Evolutionary conservation across 2,113 vertebrate species (phyloP).

Genomic region (Cygnus atratus): DNA sequence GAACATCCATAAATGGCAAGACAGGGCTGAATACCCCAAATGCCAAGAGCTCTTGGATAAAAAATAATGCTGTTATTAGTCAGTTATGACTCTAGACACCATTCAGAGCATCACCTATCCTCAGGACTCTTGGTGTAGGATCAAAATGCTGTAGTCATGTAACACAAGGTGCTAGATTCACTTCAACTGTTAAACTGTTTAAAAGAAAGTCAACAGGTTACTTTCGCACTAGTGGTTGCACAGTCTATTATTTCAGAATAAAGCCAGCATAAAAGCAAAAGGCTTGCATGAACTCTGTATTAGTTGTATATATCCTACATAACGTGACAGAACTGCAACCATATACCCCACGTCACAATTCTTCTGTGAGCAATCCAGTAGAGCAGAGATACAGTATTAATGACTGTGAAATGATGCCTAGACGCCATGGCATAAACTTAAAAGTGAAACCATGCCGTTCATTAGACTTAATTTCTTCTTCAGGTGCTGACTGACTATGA

Average conservation of each 20-base stretch:
- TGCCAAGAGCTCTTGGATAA: fast-evolving
- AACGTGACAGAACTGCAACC: conserved; percentile 12
- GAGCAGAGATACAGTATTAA: background rate
- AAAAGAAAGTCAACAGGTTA: background rate
- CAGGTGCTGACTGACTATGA: background rate
- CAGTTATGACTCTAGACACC: background rate
- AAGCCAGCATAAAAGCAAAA: background rate
- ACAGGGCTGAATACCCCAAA: background rate
- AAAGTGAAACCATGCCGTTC: background rate
- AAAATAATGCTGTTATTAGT: background rate
- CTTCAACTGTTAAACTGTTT: background rate
- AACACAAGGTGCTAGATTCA: background rate
- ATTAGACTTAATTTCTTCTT: conserved; percentile 29
- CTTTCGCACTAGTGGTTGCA: background rate
- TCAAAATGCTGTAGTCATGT: background rate
- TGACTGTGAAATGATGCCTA: conserved; percentile 9
- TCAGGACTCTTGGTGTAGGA: background rate
- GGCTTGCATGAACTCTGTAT: background rate
- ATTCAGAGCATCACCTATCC: background rate
- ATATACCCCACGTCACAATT: background rate
- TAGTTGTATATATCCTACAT: background rate
- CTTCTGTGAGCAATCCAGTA: background rate
- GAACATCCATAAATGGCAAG: background rate
- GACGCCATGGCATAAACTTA: background rate
- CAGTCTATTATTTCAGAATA: background rate